phyloP scores from a whole-genome alignment of 2,113 vertebrate genomes.

The Nerophis lumbriciformis region DNA sequence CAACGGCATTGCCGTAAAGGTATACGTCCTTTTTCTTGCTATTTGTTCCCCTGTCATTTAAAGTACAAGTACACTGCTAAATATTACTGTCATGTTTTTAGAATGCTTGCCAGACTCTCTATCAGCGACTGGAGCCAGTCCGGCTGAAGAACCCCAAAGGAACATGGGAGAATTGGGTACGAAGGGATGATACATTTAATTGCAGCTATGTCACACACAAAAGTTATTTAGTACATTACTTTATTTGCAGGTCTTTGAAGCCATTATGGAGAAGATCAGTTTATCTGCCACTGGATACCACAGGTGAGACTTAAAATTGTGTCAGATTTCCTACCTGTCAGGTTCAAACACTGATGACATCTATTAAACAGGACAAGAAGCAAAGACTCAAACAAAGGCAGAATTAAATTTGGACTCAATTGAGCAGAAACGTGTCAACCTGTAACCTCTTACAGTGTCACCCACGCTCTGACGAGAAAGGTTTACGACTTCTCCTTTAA shows the following conservation, averaged over 20 bases:
- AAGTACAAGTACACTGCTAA: background rate
- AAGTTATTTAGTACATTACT: background rate
- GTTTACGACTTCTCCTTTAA: too few species aligned
- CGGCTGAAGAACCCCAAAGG: slow-evolving; percentile 75
- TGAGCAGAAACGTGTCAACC: too few species aligned
- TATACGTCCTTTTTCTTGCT: slow-evolving; percentile 16
- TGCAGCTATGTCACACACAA: background rate
- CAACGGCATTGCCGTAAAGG: slow-evolving; percentile 88
- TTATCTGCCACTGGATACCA: slow-evolving; percentile 86
- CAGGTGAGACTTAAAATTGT: slow-evolving; percentile 65
- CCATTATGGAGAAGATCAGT: slow-evolving; percentile 78
- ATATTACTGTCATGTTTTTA: slow-evolving; percentile 28
- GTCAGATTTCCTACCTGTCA: background rate
- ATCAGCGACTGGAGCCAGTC: slow-evolving; percentile 79
- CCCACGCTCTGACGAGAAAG: too few species aligned
- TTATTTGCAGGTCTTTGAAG: slow-evolving; percentile 67
- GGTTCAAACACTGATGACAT: too few species aligned
- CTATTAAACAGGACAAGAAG: too few species aligned
- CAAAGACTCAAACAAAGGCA: too few species aligned
- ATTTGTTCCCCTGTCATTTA: background rate
- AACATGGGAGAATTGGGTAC: slow-evolving; percentile 86
- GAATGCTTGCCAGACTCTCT: slow-evolving; percentile 84
- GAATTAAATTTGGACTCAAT: too few species aligned
- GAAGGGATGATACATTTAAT: background rate
- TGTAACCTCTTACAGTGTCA: too few species aligned